These are phyloP conservation scores for Zoroaster sp. DNA, from an alignment of 53 echinoderm and acorn worm genomes.

Conservation along the genomic window DNA sequence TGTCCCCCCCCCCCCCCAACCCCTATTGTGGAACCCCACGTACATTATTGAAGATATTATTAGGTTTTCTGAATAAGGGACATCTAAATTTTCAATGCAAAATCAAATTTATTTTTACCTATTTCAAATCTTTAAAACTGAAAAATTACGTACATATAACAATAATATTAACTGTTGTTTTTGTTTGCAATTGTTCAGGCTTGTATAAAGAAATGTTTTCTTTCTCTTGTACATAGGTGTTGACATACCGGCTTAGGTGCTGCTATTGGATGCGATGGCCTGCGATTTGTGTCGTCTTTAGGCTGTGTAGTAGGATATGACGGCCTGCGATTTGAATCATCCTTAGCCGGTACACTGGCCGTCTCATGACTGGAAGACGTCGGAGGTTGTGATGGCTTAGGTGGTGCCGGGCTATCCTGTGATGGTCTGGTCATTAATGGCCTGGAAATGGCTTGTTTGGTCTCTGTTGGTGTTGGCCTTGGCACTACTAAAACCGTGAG, in stretches of 20 bases:
- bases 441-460: conserved; percentile 7
- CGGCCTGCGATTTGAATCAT: conserved; percentile 1
- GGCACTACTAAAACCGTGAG: background rate
- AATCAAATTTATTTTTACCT: no score
- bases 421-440: background rate
- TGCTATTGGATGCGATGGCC: conserved; percentile 25
- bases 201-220: no score
- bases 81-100: no score
- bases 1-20: no score
- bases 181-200: no score
- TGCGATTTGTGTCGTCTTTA: conserved; percentile 4
- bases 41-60: no score
- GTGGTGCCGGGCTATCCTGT: background rate
- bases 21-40: no score
- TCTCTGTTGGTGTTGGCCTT: background rate
- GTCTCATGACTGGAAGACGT: background rate
- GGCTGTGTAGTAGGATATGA: conserved; percentile 23
- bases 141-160: no score
- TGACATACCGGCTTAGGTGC: conserved; percentile 56
- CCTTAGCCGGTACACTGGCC: background rate
- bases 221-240: no score
- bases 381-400: background rate
- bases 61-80: no score
- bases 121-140: no score
- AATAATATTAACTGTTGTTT: no score